A percentile compares a stretch with the other conserved stretches of the same genome.
These are phyloP conservation scores for Eueides isabella DNA, from an alignment of 1,140 invertebrate species.

Conservation along the genomic window DNA sequence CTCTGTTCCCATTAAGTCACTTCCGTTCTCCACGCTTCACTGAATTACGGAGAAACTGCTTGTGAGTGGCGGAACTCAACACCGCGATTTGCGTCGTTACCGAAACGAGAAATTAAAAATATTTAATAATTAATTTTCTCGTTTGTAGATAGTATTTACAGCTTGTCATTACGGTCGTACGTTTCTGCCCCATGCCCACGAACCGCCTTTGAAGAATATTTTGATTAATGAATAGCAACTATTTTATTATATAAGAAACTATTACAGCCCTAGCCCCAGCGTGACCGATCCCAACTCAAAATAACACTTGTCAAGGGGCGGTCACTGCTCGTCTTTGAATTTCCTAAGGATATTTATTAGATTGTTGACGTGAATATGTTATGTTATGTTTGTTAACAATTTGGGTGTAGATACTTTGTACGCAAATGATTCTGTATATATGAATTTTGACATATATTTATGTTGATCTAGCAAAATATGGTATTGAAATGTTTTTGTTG, in stretches of 20 bases:
- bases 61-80: too few species aligned
- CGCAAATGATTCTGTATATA: not conserved
- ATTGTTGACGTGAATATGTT: slow-evolving; percentile 58
- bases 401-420: slow-evolving; percentile 24
- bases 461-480: slow-evolving; percentile 10
- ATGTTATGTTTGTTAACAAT: slow-evolving; percentile 42
- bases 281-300: slow-evolving; percentile 71
- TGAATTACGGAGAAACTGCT: too few species aligned
- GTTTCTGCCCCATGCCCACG: too few species aligned
- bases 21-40: too few species aligned
- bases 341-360: slow-evolving; percentile 61
- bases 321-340: slow-evolving; percentile 58
- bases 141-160: too few species aligned
- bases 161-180: too few species aligned
- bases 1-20: too few species aligned
- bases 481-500: not conserved
- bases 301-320: slow-evolving; percentile 59
- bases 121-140: too few species aligned
- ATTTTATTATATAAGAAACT: not conserved
- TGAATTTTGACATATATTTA: not conserved
- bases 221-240: not conserved
- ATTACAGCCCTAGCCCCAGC: slow-evolving; percentile 40
- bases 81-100: too few species aligned
- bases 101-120: too few species aligned
- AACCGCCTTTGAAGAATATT: too few species aligned